Base-by-base conservation (phyloP, 2,113 vertebrate species). In the Pagrus major region DNA sequence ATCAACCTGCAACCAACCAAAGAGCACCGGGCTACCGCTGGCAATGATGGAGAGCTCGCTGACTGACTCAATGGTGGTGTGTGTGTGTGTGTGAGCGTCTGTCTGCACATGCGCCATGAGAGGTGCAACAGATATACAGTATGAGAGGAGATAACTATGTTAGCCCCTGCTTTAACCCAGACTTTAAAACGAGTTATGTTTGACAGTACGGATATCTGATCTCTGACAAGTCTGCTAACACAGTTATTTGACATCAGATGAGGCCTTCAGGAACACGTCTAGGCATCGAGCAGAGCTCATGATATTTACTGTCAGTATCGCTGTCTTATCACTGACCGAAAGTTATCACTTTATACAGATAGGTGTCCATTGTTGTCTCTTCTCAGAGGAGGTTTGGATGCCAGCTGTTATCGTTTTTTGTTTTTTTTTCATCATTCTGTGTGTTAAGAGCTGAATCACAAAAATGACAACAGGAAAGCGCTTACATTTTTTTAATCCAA, bases 1-100 rank as follows among this genome's bases (percentile, higher is more conserved):
- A 94, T 94, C 93, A 94, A 86, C 78, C 82, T 70, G 86, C 91
- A 92, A 92, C 90, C 90, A 92, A 87, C 88, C 90, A 91, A 90
- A 88, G 90, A 90, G 86, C 91, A 88, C 78, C 23, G 23, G 85
- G 89, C 81, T 65, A 87, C 85, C 41, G 37, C 78, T 89, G 86
- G 90, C 90, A 91, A 80, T 92, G 92, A 94, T 92, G 88, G 92
- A 94, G 86, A 80, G 84, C 84, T 85, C n/a, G 55, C 84, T 76
- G 90, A 85, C 88, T 77, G 85, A 85, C 81, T 92, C 84, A 33
- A 18, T 83, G 86, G 86, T 87, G 76, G 85, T 78, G 86, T 79
- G 78, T 56, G 66, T 39, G 42, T 25, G n/a, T 76, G 85, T 78
- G 78, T 56, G 66, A 35, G 41, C 9, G 20, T 35, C 33, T 35